Evolutionary conservation across 2,797 vertebrate species (phyloP).

Genomic region (Anguilla obscura): DNA sequence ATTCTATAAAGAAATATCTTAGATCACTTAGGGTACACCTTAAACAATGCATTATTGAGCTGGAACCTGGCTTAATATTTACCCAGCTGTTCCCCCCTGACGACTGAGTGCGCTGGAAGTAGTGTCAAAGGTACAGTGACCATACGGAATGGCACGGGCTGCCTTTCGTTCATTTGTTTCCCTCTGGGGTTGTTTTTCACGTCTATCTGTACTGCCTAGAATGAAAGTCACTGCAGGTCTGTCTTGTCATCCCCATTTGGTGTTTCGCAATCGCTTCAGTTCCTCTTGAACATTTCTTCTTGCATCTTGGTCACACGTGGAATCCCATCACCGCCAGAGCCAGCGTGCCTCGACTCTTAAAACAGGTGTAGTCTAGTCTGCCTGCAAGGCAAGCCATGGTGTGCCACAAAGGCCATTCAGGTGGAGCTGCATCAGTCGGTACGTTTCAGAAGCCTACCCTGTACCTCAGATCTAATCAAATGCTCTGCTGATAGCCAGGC

Average conservation of each 20-base stretch:
- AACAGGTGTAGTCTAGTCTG: not conserved
- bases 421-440: not conserved
- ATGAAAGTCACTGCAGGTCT: not conserved
- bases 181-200: not conserved
- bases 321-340: not conserved
- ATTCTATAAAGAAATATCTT: not conserved
- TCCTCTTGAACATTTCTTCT: not conserved
- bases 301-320: slow-evolving; percentile 16
- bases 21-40: not conserved
- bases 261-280: slow-evolving; percentile 3
- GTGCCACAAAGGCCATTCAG: not conserved
- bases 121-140: not conserved
- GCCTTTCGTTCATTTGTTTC: not conserved
- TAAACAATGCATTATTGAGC: not conserved
- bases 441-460: not conserved
- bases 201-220: not conserved
- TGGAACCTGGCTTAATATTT: not conserved
- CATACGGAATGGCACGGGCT: not conserved
- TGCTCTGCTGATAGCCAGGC: not conserved
- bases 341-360: not conserved
- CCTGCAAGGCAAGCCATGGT: not conserved
- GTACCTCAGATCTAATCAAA: not conserved
- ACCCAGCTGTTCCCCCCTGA: not conserved
- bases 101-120: not conserved
- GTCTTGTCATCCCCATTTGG: not conserved